Evolutionary conservation across 2,113 vertebrate species (phyloP), one percentile per base, ranked within the genome.

Genomic region (Campylomormyrus numenius): DNA sequence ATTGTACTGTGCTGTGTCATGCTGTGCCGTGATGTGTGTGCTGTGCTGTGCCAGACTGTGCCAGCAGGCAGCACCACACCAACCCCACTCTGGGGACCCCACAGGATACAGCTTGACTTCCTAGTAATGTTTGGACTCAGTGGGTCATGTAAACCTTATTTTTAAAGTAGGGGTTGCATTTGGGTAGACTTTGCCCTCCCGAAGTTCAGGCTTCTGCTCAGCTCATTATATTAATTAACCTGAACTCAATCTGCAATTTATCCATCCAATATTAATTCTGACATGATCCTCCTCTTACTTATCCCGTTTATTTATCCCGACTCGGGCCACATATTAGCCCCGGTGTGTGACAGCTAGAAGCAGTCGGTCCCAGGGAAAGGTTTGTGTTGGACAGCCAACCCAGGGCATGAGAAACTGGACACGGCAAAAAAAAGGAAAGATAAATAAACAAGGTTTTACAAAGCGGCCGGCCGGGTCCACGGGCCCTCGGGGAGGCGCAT

Each of bases 331-430:
- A 80, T 80, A 39, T 42, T 42, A 70, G 62, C 94, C 83, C 45
- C 1, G 94, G 94, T 93, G 93, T 92, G 93, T 93, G 93, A 93
- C 89, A 91, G 39, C 87, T 91, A 92, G 92, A 93, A 94, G 94
- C 95, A 95, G 95, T 94, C 92, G 87, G 90, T 93, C 93, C 94
- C 94, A 93, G 94, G 94, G 94, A 94, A 95, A 92, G 92, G 94
- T 95, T 95, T 95, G 95, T 91, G 90, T 96, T 96, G 95, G 95
- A 94, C 85, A 70, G 85, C 91, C 90, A 10, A 90, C 91, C 90
- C 91, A 95, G 95, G 96, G 96, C 94, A 83, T 90, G 93, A 95
- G 93, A 94, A 35, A 88, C 88, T 90, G 90, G 50, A 93, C 74
- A 90, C 62, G 62, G 93, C 91, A 92, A 91, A 92, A 91, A 95